A percentile compares a stretch with the other conserved stretches of the same genome.
These are phyloP conservation scores for Galbula dea DNA, from an alignment of 2,113 vertebrate species.

Conservation along the genomic window DNA sequence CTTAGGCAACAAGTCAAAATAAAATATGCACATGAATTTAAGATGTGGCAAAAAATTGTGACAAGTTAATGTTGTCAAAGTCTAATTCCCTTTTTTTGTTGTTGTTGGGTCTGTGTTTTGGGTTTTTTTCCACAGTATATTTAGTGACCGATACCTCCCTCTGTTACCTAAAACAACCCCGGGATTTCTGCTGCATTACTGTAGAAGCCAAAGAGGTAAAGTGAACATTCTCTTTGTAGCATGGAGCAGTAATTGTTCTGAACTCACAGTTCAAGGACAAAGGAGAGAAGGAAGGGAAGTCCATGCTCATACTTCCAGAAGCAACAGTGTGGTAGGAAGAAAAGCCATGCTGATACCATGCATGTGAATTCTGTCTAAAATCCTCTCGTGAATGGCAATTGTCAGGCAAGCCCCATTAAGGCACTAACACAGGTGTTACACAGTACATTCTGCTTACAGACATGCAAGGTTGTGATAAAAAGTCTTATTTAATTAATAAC, in stretches of 20 bases:
- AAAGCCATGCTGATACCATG: not conserved
- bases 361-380: not conserved
- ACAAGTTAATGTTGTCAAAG: not conserved
- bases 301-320: not conserved
- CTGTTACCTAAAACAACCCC: slow-evolving; percentile 87
- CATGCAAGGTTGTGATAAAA: not conserved
- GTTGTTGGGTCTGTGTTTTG: not conserved
- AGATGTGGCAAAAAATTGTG: not conserved
- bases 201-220: slow-evolving; percentile 88
- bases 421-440: not conserved
- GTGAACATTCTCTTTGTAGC: not conserved
- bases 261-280: not conserved
- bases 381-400: not conserved
- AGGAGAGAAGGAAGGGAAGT: not conserved
- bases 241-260: not conserved
- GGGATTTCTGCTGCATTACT: slow-evolving; percentile 97
- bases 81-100: not conserved
- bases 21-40: not conserved
- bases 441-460: not conserved
- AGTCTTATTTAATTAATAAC: not conserved
- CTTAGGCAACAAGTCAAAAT: not conserved
- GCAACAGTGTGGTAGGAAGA: not conserved
- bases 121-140: slow-evolving; percentile 78
- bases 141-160: slow-evolving; percentile 82
- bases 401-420: not conserved